Percentiles rank a stretch among this genome's conserved stretches.
Conservation (phyloP, 2,113 vertebrate species). For the Nerophis ophidion region DNA sequence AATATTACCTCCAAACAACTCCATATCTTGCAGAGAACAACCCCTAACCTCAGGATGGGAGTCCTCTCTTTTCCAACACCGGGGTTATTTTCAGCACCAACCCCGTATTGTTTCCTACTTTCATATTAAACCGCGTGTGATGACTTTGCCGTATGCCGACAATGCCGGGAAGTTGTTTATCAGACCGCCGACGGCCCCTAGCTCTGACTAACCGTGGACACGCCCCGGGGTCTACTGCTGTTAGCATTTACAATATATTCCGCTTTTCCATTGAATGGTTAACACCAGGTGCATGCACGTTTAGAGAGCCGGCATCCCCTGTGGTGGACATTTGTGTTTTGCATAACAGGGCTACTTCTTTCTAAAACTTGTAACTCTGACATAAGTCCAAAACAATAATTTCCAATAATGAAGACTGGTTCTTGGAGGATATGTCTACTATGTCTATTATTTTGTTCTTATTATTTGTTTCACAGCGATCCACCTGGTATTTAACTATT, state of each 20-base stretch:
- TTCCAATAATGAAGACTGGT: too few species aligned
- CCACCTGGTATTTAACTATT: too few species aligned
- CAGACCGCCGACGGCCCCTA: slow-evolving; percentile 45
- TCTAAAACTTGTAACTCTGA: too few species aligned
- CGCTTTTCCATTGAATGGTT: slow-evolving; percentile 9
- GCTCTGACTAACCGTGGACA: slow-evolving; percentile 40
- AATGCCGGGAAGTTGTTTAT: slow-evolving; percentile 74
- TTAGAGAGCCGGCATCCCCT: too few species aligned
- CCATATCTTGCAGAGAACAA: slow-evolving; percentile 49
- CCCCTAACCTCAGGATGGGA: slow-evolving; percentile 59
- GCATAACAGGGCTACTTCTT: too few species aligned
- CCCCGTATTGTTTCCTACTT: slow-evolving; percentile 68
- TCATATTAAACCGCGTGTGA: slow-evolving; percentile 57
- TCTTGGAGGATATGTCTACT: too few species aligned
- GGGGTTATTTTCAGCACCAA: slow-evolving; percentile 61
- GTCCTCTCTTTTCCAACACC: slow-evolving; percentile 64
- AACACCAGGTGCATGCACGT: too few species aligned
- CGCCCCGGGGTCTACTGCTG: slow-evolving; percentile 26
- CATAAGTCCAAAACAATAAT: too few species aligned
- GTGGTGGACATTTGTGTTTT: too few species aligned
- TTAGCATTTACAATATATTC: slow-evolving; percentile 21
- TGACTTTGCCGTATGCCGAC: slow-evolving; percentile 58
- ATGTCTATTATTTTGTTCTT: too few species aligned
- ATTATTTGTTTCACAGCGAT: too few species aligned
- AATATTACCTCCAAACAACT: slow-evolving; percentile 50